Percentiles rank a stretch among this genome's conserved stretches.
phyloP scores from a whole-genome alignment of 1,140 invertebrate species.

The Heliconius hermathena region DNA sequence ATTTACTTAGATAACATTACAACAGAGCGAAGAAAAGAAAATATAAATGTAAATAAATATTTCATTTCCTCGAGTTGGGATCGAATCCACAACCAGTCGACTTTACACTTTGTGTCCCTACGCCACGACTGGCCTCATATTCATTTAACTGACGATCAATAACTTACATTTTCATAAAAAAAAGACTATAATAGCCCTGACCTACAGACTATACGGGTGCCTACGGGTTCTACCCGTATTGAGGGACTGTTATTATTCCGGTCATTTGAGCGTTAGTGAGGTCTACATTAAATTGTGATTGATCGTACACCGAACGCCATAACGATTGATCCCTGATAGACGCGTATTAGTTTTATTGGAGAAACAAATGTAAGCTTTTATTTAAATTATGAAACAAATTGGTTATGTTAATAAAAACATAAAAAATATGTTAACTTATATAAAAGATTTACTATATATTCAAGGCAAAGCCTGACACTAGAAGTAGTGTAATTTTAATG shows the following conservation, averaged over 20 bases:
- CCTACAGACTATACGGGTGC: background rate
- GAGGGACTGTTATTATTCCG: slow-evolving; percentile 28
- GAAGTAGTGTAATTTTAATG: background rate
- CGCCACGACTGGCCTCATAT: too few relatives aligned
- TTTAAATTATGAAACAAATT: background rate
- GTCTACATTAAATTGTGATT: slow-evolving; percentile 64
- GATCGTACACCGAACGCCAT: slow-evolving; percentile 60
- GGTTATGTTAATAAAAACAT: background rate
- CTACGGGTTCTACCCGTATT: background rate
- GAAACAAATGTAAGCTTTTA: slow-evolving; percentile 40
- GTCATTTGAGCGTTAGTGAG: slow-evolving; percentile 41
- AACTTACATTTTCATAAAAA: background rate
- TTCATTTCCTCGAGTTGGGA: too few relatives aligned
- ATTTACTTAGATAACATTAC: too few relatives aligned
- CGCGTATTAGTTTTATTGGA: slow-evolving; percentile 67
- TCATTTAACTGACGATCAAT: background rate
- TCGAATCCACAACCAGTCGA: too few relatives aligned
- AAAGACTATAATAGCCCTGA: background rate
- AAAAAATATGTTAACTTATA: too few relatives aligned
- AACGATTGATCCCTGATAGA: slow-evolving; percentile 67
- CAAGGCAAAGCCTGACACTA: too few relatives aligned
- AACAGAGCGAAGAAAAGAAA: too few relatives aligned
- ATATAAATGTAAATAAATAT: too few relatives aligned
- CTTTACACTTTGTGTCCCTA: too few relatives aligned
- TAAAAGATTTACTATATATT: too few relatives aligned